A percentile compares a stretch with the other conserved stretches of the same genome.
These are phyloP conservation scores for Apus apus DNA, from an alignment of 2,113 vertebrate genomes.

Conservation along the genomic window DNA sequence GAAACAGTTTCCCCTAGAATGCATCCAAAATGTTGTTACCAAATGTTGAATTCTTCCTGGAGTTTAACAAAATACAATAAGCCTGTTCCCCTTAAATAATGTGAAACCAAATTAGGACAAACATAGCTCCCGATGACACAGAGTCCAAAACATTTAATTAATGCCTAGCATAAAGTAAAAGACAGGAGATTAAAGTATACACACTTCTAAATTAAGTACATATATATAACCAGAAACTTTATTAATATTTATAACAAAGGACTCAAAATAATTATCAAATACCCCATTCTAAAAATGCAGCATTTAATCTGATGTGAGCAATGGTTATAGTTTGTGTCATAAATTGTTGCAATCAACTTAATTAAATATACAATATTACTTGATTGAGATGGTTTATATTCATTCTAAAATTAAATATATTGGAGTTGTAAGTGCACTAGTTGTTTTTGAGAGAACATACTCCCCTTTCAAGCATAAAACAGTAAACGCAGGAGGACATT, in stretches of 20 bases:
- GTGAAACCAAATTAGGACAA: not conserved
- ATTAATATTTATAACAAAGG: not conserved
- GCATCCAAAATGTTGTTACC: not conserved
- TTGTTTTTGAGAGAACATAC: not conserved
- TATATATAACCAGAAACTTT: not conserved
- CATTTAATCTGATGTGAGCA: not conserved
- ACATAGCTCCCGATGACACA: not conserved
- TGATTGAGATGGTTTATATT: not conserved
- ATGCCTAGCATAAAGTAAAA: not conserved
- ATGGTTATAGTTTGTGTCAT: not conserved
- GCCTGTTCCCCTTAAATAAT: not conserved
- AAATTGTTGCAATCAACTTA: not conserved
- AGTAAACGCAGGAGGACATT: not conserved
- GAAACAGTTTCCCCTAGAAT: not conserved
- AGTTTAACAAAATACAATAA: not conserved
- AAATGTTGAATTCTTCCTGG: not conserved
- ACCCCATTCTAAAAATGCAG: not conserved
- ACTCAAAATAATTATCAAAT: not conserved
- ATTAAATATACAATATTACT: not conserved
- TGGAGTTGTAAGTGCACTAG: not conserved
- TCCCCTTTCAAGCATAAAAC: not conserved
- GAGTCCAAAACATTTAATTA: not conserved
- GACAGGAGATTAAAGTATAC: not conserved
- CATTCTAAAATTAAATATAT: not conserved
- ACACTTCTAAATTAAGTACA: not conserved